Conservation (phyloP, 2,888 invertebrate genomes). For the Euphydryas editha region DNA sequence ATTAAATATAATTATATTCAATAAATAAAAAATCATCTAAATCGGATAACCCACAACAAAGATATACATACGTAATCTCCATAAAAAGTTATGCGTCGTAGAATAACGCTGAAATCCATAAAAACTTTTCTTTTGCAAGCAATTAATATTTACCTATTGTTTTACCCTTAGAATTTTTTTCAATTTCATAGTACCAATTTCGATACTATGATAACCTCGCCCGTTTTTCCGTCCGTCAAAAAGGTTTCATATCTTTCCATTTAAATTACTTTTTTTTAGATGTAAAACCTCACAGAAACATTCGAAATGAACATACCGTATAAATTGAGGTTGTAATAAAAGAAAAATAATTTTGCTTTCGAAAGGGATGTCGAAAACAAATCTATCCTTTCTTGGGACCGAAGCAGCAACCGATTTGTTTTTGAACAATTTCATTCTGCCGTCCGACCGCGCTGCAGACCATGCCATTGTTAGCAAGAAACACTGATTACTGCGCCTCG, state of each 20-base stretch:
- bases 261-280: neutral
- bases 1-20: too few relatives aligned
- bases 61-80: too few relatives aligned
- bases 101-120: too few relatives aligned
- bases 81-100: too few relatives aligned
- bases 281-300: neutral
- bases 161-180: too few relatives aligned
- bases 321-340: slow-evolving; percentile 30
- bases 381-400: slow-evolving; percentile 27
- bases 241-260: neutral
- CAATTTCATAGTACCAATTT: too few relatives aligned
- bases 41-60: too few relatives aligned
- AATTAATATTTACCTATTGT: too few relatives aligned
- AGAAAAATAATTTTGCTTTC: slow-evolving; percentile 23
- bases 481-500: slow-evolving; percentile 71
- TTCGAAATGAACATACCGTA: slow-evolving; percentile 15
- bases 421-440: slow-evolving; percentile 44
- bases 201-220: too few relatives aligned
- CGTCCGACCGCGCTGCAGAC: slow-evolving; percentile 43
- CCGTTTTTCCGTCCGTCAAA: neutral
- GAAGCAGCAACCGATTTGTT: slow-evolving; percentile 44
- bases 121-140: too few relatives aligned
- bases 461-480: slow-evolving; percentile 56
- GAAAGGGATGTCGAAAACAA: slow-evolving; percentile 20
- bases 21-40: too few relatives aligned